A percentile compares a stretch with the other conserved stretches of the same genome.
Evolutionary conservation across 2,797 vertebrate genomes (phyloP).

Genomic region (Rhyacichthys aspro): DNA sequence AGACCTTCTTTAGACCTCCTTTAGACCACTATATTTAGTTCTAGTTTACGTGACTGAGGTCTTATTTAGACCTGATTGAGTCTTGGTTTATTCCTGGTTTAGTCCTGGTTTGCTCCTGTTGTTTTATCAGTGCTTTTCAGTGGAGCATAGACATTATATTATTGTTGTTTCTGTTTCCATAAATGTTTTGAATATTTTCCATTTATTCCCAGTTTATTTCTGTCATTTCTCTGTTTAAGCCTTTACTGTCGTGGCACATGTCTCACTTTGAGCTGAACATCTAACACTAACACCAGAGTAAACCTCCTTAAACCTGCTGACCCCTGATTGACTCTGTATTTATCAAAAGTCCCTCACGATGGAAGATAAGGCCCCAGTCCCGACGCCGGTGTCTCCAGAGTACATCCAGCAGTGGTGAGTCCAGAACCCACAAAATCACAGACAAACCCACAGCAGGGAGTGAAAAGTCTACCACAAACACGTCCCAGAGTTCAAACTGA

Average conservation of each 20-base stretch:
- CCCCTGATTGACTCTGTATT: conserved; percentile 74
- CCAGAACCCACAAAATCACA: background rate
- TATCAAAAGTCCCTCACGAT: conserved; percentile 78
- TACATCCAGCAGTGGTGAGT: conserved; percentile 89
- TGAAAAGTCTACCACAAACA: background rate
- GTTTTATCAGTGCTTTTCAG: no score
- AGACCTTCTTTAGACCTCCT: no score
- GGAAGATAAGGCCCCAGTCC: conserved; percentile 84
- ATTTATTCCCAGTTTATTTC: background rate
- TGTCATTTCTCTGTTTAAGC: background rate
- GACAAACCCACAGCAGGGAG: no score
- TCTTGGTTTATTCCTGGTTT: no score
- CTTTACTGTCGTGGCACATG: background rate
- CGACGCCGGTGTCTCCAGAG: conserved; percentile 82
- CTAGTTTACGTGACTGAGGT: no score
- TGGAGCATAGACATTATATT: no score
- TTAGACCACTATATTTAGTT: no score
- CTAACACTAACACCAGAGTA: background rate
- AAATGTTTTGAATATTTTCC: background rate
- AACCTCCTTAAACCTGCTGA: conserved; percentile 30
- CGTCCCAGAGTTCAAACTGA: conserved; percentile 9
- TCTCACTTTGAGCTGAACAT: background rate
- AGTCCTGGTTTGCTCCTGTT: no score
- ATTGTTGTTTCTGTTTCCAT: no score
- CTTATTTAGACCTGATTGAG: no score